phyloP scores from a whole-genome alignment of 2,797 vertebrate genomes.

The Hydrolagus colliei region DNA sequence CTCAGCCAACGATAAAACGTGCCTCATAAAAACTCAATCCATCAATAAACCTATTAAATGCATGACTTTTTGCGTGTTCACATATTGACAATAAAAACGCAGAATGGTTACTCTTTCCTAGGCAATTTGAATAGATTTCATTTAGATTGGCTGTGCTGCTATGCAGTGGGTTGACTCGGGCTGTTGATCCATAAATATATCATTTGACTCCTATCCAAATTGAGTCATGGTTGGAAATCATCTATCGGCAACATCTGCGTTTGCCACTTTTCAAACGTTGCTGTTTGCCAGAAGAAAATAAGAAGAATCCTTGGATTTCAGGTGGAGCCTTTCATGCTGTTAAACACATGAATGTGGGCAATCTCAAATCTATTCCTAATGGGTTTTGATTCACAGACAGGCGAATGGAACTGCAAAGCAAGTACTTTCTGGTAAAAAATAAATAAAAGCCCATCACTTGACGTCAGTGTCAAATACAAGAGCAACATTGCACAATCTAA shows the following conservation, averaged over 20 bases:
- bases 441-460: neutral
- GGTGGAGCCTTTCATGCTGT: too few species aligned
- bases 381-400: too few species aligned
- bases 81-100: neutral
- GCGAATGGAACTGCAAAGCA: too few species aligned
- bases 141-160: neutral
- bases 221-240: neutral
- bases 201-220: neutral
- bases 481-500: neutral
- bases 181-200: constrained; percentile 2
- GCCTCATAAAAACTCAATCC: neutral
- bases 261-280: neutral
- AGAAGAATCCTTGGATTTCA: too few species aligned
- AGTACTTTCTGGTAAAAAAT: too few species aligned
- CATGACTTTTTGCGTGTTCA: too few species aligned
- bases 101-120: neutral
- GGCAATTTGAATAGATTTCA: constrained; percentile 11
- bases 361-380: too few species aligned
- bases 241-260: too few species aligned
- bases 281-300: neutral
- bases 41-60: neutral
- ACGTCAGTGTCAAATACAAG: neutral
- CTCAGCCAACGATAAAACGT: neutral
- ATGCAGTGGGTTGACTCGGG: neutral
- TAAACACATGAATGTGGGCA: too few species aligned